These are phyloP conservation scores for Aricia artaxerxes DNA, from an alignment of 2,888 invertebrate species.

Conservation along the genomic window DNA sequence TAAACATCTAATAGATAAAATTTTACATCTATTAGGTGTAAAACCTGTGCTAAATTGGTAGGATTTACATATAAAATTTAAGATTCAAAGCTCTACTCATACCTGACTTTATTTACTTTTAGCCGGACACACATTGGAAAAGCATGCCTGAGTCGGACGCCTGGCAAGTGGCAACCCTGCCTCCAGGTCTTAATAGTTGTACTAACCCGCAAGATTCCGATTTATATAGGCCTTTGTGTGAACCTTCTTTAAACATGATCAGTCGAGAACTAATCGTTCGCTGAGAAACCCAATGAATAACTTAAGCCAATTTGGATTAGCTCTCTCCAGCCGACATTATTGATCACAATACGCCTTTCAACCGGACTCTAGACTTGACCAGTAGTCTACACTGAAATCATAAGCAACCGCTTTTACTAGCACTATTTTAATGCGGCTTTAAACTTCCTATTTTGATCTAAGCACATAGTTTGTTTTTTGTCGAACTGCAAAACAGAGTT, in stretches of 20 bases:
- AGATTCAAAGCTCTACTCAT: too few relatives aligned
- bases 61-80: too few relatives aligned
- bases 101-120: too few relatives aligned
- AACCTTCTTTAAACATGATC: constrained; percentile 35
- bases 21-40: too few relatives aligned
- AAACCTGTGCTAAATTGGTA: too few relatives aligned
- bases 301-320: constrained; percentile 35
- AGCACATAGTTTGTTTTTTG: background rate
- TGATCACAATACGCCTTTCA: constrained; percentile 32
- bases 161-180: too few relatives aligned
- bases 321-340: constrained; percentile 31
- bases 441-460: background rate
- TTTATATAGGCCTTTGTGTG: constrained; percentile 24
- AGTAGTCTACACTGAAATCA: background rate
- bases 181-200: background rate
- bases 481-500: background rate
- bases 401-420: background rate
- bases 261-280: constrained; percentile 41
- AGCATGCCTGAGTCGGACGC: too few relatives aligned
- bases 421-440: background rate
- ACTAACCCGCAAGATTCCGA: background rate
- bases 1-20: too few relatives aligned
- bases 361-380: background rate
- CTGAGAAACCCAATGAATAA: constrained; percentile 39
- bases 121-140: too few relatives aligned